phyloP scores from a whole-genome alignment of 2,888 invertebrate species.

The Drosophila prolongata region DNA sequence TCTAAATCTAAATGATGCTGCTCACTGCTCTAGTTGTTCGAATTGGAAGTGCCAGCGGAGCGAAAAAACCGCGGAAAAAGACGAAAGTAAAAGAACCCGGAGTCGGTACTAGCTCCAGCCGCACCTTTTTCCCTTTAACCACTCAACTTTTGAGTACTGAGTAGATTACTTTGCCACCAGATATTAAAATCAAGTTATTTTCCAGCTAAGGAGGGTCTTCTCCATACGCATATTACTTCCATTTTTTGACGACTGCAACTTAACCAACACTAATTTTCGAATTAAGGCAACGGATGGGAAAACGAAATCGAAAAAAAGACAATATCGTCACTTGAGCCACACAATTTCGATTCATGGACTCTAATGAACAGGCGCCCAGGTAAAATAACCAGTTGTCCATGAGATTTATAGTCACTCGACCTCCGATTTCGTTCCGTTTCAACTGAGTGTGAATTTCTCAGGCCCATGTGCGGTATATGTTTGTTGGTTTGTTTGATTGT shows the following conservation, averaged over 20 bases:
- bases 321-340: conserved; percentile 58
- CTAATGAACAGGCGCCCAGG: conserved; percentile 82
- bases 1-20: conserved; percentile 85
- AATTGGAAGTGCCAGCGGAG: conserved; percentile 67
- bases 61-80: conserved; percentile 9
- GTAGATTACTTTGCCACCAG: too few relatives aligned
- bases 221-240: background rate
- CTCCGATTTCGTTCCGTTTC: conserved; percentile 58
- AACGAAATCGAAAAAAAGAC: conserved; percentile 18
- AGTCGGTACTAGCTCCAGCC: conserved; percentile 20
- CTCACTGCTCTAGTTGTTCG: conserved; percentile 84
- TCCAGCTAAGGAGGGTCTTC: background rate
- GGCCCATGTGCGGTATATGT: conserved; percentile 3
- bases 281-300: conserved; percentile 5
- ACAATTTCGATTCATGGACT: conserved; percentile 84
- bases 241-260: conserved; percentile 3
- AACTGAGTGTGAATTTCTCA: conserved; percentile 65
- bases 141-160: conserved; percentile 16
- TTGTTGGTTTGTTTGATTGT: conserved; percentile 9
- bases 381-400: conserved; percentile 26
- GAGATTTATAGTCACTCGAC: conserved; percentile 67
- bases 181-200: conserved; percentile 6
- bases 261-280: conserved; percentile 33
- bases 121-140: background rate
- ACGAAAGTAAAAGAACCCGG: conserved; percentile 18